Percentiles rank a stretch among this genome's conserved stretches.
phyloP scores from a whole-genome alignment of 2,113 vertebrate genomes.

The Anseranas semipalmata region DNA sequence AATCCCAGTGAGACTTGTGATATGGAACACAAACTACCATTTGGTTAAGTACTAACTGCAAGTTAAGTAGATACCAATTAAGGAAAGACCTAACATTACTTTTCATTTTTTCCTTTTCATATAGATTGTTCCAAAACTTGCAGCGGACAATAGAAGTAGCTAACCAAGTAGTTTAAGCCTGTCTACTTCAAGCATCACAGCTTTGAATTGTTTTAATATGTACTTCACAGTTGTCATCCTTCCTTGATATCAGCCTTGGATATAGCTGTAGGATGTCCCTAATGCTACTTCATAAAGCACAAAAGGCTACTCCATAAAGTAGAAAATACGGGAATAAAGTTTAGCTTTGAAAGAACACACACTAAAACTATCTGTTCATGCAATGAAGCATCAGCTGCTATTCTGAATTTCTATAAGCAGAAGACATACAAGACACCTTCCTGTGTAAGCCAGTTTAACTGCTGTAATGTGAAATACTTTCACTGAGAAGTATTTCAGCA shows the following conservation, averaged over 20 bases:
- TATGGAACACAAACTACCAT: neutral
- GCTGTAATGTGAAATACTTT: neutral
- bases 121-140: neutral
- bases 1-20: neutral
- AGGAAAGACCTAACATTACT: neutral
- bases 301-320: neutral
- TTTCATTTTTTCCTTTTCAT: neutral
- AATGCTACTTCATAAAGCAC: neutral
- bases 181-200: neutral
- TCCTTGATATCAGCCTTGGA: neutral
- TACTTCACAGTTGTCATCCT: neutral
- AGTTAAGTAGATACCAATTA: neutral
- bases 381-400: neutral
- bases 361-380: neutral
- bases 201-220: rapidly evolving
- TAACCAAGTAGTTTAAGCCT: neutral
- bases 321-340: neutral
- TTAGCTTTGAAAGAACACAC: neutral
- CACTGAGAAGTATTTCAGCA: too few relatives aligned
- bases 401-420: neutral
- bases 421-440: neutral
- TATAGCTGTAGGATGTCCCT: neutral
- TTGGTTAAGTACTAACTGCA: neutral
- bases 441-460: neutral
- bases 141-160: neutral